These are phyloP conservation scores for Saguinus imperator DNA, from an alignment of 2,113 vertebrate genomes.

Conservation along the genomic window DNA sequence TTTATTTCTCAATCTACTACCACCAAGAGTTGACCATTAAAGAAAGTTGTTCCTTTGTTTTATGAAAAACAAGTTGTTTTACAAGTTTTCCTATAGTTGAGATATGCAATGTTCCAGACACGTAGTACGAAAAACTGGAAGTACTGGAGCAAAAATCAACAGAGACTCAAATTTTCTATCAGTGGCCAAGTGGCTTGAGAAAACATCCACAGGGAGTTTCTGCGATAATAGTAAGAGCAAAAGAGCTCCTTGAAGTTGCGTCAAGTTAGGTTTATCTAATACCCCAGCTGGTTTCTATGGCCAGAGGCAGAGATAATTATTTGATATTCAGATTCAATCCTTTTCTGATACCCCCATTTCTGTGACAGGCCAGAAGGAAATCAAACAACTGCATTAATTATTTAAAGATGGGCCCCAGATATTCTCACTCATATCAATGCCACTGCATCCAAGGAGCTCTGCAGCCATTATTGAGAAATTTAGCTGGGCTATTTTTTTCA, in stretches of 20 bases:
- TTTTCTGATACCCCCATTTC: neutral
- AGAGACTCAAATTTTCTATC: constrained; percentile 6
- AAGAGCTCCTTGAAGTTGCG: neutral
- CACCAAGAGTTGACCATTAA: neutral
- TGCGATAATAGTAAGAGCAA: neutral
- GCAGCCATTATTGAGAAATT: neutral
- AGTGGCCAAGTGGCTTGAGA: neutral
- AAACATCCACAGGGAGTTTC: neutral
- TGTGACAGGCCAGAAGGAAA: neutral
- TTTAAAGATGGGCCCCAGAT: neutral
- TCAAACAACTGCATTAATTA: constrained; percentile 24
- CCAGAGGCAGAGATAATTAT: constrained; percentile 26
- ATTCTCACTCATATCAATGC: neutral
- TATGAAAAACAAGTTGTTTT: neutral
- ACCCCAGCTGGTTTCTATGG: neutral
- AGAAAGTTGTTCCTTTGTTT: neutral
- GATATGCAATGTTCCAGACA: neutral
- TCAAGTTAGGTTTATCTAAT: neutral
- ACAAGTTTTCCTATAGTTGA: neutral
- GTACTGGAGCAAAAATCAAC: neutral
- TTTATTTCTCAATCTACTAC: neutral
- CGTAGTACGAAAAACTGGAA: neutral
- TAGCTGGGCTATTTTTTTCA: neutral
- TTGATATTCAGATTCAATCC: constrained; percentile 35
- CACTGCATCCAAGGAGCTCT: neutral